phyloP scores from a whole-genome alignment of 2,888 invertebrate genomes.

The Erebia ligea region DNA sequence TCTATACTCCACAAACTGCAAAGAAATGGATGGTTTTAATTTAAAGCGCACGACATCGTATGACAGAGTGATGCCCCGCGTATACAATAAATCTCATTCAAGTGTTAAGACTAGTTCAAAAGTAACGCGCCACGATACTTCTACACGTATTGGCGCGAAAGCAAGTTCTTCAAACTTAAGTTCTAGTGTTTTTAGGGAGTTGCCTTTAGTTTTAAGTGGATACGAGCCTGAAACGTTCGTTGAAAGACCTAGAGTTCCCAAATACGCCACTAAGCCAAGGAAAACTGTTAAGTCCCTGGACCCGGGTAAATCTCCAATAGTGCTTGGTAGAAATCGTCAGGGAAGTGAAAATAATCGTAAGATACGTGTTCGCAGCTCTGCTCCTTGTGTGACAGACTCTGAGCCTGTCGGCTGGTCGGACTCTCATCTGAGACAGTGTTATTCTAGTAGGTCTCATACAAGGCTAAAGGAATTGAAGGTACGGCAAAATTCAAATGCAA shows the following conservation, averaged over 20 bases:
- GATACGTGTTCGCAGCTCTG: constrained; percentile 53
- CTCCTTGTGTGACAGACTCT: constrained; percentile 53
- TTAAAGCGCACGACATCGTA: constrained; percentile 53
- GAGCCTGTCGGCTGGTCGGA: constrained; percentile 55
- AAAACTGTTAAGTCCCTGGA: constrained; percentile 68
- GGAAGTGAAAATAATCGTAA: constrained; percentile 43
- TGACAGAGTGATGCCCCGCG: constrained; percentile 71
- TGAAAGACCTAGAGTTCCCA: constrained; percentile 50
- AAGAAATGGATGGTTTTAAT: constrained; percentile 47
- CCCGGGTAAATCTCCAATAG: constrained; percentile 57
- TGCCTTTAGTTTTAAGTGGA: constrained; percentile 68
- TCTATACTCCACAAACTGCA: not conserved
- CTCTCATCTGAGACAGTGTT: constrained; percentile 56
- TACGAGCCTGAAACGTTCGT: constrained; percentile 53
- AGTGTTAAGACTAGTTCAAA: constrained; percentile 56
- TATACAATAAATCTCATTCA: constrained; percentile 52
- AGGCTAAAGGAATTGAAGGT: constrained; percentile 70
- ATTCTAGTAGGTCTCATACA: constrained; percentile 64
- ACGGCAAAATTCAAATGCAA: not conserved
- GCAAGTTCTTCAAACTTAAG: constrained; percentile 60
- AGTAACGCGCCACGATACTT: constrained; percentile 64
- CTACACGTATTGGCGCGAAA: constrained; percentile 67
- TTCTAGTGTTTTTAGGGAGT: constrained; percentile 62
- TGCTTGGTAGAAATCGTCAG: constrained; percentile 44
- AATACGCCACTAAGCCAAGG: constrained; percentile 64